phyloP scores from a whole-genome alignment of 1,140 invertebrate species.

The Notospermus geniculatus region DNA sequence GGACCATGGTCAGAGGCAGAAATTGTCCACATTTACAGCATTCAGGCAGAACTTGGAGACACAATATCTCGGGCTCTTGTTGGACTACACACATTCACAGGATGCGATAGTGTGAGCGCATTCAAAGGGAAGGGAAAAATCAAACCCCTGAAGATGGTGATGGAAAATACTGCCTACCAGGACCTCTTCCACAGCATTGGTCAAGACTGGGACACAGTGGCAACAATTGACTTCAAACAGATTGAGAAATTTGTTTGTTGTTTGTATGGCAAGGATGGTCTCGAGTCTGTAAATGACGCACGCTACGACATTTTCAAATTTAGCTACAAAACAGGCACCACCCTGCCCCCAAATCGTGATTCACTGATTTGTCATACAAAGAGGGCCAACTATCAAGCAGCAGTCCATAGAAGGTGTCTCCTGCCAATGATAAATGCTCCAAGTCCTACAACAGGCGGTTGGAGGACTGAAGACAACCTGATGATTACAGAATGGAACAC shows the following conservation, averaged over 20 bases:
- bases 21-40: background rate
- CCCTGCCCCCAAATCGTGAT: no score
- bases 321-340: no score
- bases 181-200: background rate
- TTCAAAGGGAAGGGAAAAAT: conserved; percentile 3
- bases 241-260: background rate
- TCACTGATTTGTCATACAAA: no score
- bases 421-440: no score
- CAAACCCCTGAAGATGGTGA: background rate
- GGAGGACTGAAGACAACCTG: no score
- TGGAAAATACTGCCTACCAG: no score
- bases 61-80: background rate
- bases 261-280: background rate
- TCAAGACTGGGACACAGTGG: background rate
- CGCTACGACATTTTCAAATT: background rate
- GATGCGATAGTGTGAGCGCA: background rate
- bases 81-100: background rate
- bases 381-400: no score
- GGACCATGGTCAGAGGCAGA: background rate
- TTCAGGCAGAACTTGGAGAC: background rate
- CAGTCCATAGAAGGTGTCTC: no score
- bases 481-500: no score
- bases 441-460: no score
- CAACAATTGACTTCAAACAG: no score
- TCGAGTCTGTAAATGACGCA: conserved; percentile 4